Conservation (phyloP, 1,140 invertebrate genomes). For the Cardiocondyla obscurior region DNA sequence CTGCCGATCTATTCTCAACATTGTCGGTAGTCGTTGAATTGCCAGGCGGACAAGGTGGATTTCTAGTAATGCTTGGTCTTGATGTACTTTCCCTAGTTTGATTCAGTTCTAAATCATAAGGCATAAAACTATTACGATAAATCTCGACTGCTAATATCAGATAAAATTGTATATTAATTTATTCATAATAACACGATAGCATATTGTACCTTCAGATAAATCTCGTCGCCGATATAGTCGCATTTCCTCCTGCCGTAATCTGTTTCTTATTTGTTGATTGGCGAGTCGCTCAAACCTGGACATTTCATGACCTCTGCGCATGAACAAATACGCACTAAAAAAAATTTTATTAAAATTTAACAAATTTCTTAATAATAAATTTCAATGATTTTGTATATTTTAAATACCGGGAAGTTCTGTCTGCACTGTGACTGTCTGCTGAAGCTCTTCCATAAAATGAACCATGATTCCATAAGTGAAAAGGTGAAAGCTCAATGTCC, state of each 20-base stretch:
- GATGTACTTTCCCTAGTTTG: constrained; percentile 42
- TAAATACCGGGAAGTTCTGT: constrained; percentile 46
- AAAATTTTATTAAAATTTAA: constrained; percentile 12
- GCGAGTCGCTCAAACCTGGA: constrained; percentile 28
- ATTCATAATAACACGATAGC: background rate
- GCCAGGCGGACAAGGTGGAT: background rate
- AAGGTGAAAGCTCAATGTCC: constrained; percentile 55
- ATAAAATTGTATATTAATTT: constrained; percentile 9
- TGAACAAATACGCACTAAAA: constrained; percentile 50
- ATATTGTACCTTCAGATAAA: constrained; percentile 54
- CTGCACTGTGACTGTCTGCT: constrained; percentile 1
- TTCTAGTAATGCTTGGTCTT: constrained; percentile 17
- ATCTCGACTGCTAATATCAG: constrained; percentile 68
- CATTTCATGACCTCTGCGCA: constrained; percentile 47
- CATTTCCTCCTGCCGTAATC: constrained; percentile 19
- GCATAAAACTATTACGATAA: constrained; percentile 68
- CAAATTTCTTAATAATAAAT: background rate
- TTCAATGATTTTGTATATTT: constrained; percentile 15
- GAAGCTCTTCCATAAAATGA: constrained; percentile 54
- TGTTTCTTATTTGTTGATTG: constrained; percentile 23
- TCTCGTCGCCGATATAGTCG: constrained; percentile 43
- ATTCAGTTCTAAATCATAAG: constrained; percentile 60
- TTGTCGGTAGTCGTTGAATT: constrained; percentile 7
- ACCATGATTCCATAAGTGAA: constrained; percentile 67
- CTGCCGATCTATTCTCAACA: constrained; percentile 28